Percentiles rank a stretch among this genome's conserved stretches.
Conservation (phyloP, 1,140 invertebrate species). For the Megalopta genalis region DNA sequence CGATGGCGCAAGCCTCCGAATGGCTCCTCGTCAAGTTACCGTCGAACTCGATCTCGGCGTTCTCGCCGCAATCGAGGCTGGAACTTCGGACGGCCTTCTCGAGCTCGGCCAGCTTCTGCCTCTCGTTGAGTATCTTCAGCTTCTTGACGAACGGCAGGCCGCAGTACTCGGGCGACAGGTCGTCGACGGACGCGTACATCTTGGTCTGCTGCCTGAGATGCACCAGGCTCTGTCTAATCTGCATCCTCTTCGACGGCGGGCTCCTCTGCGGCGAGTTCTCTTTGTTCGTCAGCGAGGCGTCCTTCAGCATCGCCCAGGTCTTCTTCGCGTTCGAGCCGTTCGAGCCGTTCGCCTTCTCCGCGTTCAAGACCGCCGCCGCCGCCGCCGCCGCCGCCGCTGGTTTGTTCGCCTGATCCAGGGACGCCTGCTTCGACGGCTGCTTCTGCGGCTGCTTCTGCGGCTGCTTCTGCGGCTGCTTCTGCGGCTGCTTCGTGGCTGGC, state of each 20-base stretch:
- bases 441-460: slow-evolving; percentile 33
- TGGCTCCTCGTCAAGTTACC: slow-evolving; percentile 84
- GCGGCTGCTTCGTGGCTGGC: not conserved
- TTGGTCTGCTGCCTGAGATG: slow-evolving; percentile 80
- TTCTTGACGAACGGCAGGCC: slow-evolving; percentile 93
- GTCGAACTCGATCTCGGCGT: slow-evolving; percentile 79
- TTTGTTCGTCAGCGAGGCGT: slow-evolving; percentile 71
- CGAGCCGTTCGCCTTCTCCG: slow-evolving; percentile 55
- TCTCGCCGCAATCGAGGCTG: slow-evolving; percentile 88
- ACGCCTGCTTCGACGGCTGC: not conserved
- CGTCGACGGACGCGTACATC: slow-evolving; percentile 89
- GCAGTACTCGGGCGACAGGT: slow-evolving; percentile 92
- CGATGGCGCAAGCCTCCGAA: slow-evolving; percentile 81
- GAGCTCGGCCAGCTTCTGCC: slow-evolving; percentile 90
- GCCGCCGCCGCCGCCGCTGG: not conserved
- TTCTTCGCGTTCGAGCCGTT: slow-evolving; percentile 62
- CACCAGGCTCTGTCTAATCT: slow-evolving; percentile 68
- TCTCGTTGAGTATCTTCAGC: slow-evolving; percentile 91
- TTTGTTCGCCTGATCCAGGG: slow-evolving; percentile 9
- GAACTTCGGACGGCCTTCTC: slow-evolving; percentile 88
- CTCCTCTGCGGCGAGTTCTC: slow-evolving; percentile 62
- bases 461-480: slow-evolving; percentile 10
- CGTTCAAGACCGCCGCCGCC: not conserved
- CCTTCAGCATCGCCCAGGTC: slow-evolving; percentile 77
- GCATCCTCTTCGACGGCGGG: slow-evolving; percentile 62